These are phyloP conservation scores for Aleiodes alternator DNA, from an alignment of 2,888 invertebrate genomes.

Conservation along the genomic window DNA sequence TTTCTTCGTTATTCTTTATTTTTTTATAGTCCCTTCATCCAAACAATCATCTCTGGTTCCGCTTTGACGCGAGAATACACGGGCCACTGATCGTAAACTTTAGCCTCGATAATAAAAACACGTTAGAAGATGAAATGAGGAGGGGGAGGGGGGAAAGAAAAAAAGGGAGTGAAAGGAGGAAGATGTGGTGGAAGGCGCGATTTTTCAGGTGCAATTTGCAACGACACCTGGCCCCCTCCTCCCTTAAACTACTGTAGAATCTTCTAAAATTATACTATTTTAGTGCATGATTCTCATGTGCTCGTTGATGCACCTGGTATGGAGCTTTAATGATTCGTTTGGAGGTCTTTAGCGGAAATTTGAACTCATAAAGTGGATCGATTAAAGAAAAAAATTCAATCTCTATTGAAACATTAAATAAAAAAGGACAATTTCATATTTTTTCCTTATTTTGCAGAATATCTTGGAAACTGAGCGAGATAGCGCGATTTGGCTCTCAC, in stretches of 20 bases:
- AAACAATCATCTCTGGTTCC: conserved; percentile 54
- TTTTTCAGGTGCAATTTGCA: conserved; percentile 48
- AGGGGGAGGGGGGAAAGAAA: background rate
- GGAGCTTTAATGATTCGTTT: background rate
- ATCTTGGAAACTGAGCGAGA: too few species aligned
- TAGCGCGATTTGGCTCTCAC: too few species aligned
- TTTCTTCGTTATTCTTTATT: conserved; percentile 8
- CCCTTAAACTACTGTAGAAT: conserved; percentile 42
- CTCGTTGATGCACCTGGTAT: conserved; percentile 53
- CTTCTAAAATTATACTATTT: conserved; percentile 41
- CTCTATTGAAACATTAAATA: too few species aligned
- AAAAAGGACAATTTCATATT: too few species aligned
- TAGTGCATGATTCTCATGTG: conserved; percentile 53
- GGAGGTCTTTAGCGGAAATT: background rate
- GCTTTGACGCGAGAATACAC: conserved; percentile 53
- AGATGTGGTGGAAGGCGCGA: conserved; percentile 40
- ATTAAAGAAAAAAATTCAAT: background rate
- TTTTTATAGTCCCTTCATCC: conserved; percentile 27
- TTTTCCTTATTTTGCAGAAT: too few species aligned
- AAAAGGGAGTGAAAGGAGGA: conserved; percentile 43
- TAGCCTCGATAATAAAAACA: conserved; percentile 33
- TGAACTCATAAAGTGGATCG: background rate
- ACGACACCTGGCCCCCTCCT: conserved; percentile 44
- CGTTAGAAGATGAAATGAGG: conserved; percentile 18
- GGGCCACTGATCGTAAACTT: conserved; percentile 57